phyloP scores from a whole-genome alignment of 2,888 invertebrate genomes.

The Heteromyza rotundicornis region DNA sequence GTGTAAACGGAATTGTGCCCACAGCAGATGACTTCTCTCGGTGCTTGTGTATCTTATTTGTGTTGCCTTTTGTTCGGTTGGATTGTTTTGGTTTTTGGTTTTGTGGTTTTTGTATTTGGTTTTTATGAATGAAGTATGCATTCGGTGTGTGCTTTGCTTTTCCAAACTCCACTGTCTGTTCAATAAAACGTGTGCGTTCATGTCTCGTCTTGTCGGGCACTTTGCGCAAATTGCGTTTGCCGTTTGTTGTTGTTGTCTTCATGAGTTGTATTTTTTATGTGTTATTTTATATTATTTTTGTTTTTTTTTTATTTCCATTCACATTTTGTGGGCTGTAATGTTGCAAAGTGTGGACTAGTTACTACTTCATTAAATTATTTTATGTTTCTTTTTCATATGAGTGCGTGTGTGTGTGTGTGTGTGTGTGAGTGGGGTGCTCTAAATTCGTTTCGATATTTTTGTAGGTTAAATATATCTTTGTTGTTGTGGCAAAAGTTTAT shows the following conservation, averaged over 20 bases:
- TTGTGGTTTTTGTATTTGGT: not conserved
- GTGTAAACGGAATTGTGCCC: too few species aligned
- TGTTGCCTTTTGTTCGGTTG: conserved; percentile 6
- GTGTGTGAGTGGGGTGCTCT: conserved; percentile 21
- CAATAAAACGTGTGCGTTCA: conserved; percentile 21
- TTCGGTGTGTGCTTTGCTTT: too few species aligned
- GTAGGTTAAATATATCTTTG: too few species aligned
- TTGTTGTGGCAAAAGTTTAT: too few species aligned
- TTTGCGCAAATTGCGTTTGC: not conserved
- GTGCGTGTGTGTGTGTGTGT: too few species aligned
- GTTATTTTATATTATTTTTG: not conserved
- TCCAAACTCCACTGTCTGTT: not conserved
- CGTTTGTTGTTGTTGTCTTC: not conserved
- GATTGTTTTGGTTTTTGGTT: too few species aligned
- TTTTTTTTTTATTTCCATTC: not conserved
- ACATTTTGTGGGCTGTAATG: not conserved
- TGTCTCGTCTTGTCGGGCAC: conserved; percentile 24
- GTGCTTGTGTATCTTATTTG: not conserved
- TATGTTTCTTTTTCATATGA: too few species aligned
- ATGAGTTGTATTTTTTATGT: not conserved
- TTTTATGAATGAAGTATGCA: conserved; percentile 27
- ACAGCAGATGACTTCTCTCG: not conserved
- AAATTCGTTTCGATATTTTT: conserved; percentile 16
- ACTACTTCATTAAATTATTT: not conserved
- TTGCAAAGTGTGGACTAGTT: not conserved